phyloP scores from a whole-genome alignment of 2,888 invertebrate species.

The Melitaea athalia region DNA sequence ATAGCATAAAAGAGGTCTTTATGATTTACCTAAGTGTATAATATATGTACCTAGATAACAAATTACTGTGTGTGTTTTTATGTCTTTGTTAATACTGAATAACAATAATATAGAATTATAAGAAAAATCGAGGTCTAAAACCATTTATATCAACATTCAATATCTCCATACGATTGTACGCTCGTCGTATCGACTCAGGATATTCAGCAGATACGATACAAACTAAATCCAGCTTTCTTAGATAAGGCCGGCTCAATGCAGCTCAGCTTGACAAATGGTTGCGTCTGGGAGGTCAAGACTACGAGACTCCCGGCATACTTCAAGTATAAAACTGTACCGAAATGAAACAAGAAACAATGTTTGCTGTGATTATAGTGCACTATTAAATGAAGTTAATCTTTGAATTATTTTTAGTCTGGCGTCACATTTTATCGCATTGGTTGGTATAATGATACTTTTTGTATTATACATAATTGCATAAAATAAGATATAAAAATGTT shows the following conservation, averaged over 20 bases:
- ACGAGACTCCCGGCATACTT: conserved; percentile 30
- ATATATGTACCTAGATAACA: no score
- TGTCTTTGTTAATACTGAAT: not conserved
- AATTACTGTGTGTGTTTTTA: no score
- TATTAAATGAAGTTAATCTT: conserved; percentile 29
- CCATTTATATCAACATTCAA: conserved; percentile 18
- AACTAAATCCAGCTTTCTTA: conserved; percentile 65
- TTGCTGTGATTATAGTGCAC: conserved; percentile 1
- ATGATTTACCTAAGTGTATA: not conserved
- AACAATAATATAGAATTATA: not conserved
- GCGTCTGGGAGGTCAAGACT: conserved; percentile 59
- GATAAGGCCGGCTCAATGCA: conserved; percentile 70
- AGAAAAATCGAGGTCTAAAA: conserved; percentile 7
- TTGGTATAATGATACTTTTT: conserved; percentile 9
- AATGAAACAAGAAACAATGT: not conserved
- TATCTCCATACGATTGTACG: conserved; percentile 19
- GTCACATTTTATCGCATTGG: conserved; percentile 23
- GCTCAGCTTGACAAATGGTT: conserved; percentile 75
- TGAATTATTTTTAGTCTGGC: conserved; percentile 20
- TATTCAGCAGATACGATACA: conserved; percentile 64
- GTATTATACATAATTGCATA: not conserved
- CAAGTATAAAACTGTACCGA: conserved; percentile 21
- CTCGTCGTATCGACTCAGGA: conserved; percentile 56
- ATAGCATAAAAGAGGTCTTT: not conserved
- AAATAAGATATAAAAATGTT: not conserved